phyloP scores from a whole-genome alignment of 1,140 invertebrate genomes.

The Medauroidea extradentata region DNA sequence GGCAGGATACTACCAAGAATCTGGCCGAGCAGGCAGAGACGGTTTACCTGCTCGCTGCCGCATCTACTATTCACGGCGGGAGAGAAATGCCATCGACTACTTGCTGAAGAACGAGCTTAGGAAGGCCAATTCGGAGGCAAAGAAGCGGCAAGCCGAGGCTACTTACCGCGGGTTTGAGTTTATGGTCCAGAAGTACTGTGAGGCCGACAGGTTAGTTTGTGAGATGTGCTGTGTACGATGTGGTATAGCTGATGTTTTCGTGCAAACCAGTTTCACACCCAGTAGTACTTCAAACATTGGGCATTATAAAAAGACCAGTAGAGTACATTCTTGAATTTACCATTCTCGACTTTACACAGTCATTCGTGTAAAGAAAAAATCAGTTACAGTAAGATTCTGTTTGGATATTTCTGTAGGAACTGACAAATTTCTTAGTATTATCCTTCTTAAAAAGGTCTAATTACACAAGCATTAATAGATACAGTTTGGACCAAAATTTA shows the following conservation, averaged over 20 bases:
- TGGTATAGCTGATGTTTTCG: neutral
- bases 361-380: neutral
- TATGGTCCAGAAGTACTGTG: conserved; percentile 70
- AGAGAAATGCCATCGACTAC: conserved; percentile 75
- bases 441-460: too few species aligned
- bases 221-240: conserved; percentile 5
- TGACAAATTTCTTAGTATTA: too few species aligned
- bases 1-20: conserved; percentile 58
- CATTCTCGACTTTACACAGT: neutral
- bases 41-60: conserved; percentile 53
- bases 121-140: conserved; percentile 50
- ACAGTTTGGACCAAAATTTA: too few species aligned
- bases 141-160: conserved; percentile 53
- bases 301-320: neutral
- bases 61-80: conserved; percentile 69
- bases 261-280: neutral
- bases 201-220: conserved; percentile 50
- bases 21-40: conserved; percentile 61
- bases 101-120: conserved; percentile 65
- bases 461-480: too few species aligned
- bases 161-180: conserved; percentile 66
- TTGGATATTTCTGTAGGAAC: neutral
- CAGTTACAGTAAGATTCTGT: neutral
- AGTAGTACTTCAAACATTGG: neutral
- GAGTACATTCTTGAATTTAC: neutral